Conservation (phyloP, 2,113 vertebrate genomes). For the Elephantulus edwardii region DNA sequence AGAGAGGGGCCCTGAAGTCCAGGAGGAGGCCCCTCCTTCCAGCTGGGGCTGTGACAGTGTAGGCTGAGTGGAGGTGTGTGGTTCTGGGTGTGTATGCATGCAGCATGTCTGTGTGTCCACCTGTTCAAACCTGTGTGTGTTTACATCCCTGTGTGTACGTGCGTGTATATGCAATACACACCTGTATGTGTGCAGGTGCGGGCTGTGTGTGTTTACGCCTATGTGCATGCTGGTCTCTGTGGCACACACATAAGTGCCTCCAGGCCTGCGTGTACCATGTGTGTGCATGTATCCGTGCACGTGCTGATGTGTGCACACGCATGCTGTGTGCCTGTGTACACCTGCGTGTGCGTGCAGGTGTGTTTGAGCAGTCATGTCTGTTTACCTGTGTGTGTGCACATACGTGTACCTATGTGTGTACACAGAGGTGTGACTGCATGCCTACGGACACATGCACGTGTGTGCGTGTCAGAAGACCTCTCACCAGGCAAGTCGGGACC, state of each 20-base stretch:
- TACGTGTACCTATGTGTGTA: no score
- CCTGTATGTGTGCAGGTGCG: no score
- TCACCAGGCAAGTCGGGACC: background rate
- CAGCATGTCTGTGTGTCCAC: background rate
- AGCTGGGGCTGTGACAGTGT: background rate
- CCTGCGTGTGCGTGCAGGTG: background rate
- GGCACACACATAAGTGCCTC: background rate
- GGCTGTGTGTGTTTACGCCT: no score
- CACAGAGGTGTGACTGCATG: background rate
- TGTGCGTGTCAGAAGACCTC: background rate
- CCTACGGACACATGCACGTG: background rate
- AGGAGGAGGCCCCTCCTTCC: background rate
- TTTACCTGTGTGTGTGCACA: background rate
- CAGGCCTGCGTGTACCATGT: background rate
- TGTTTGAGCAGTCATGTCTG: background rate
- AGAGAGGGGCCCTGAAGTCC: background rate
- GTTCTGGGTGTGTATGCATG: background rate
- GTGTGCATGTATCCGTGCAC: background rate
- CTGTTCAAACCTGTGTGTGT: background rate
- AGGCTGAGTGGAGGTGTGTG: no score
- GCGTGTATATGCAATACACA: no score
- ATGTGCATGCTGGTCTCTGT: no score
- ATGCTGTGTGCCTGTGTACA: background rate
- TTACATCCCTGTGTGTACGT: fast-evolving
- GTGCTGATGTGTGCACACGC: background rate